phyloP scores from a whole-genome alignment of 2,797 vertebrate genomes.

The Rousettus madagascariensis region DNA sequence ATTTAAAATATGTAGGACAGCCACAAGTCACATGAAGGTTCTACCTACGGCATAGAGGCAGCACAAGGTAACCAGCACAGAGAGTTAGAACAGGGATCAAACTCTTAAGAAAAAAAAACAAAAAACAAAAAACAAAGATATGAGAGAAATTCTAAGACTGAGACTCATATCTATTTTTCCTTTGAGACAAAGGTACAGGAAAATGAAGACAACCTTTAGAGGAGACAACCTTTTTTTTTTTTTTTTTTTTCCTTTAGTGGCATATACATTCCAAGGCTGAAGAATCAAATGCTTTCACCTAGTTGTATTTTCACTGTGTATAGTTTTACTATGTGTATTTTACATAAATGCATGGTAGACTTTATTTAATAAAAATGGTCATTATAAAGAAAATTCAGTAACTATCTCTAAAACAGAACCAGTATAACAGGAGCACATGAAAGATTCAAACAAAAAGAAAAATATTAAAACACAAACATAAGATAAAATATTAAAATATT shows the following conservation, averaged over 20 bases:
- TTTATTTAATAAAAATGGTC: background rate
- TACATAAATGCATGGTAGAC: background rate
- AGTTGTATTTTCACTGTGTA: background rate
- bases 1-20: conserved; percentile 16
- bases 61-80: background rate
- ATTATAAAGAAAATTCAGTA: background rate
- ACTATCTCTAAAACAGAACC: background rate
- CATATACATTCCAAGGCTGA: background rate
- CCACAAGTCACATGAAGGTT: background rate
- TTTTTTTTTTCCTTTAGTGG: background rate
- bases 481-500: background rate
- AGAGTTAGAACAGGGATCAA: background rate
- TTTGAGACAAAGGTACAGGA: background rate
- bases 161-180: background rate
- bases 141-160: background rate
- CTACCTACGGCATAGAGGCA: background rate
- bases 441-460: background rate
- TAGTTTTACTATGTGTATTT: background rate
- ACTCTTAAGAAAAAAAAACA: background rate
- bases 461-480: background rate
- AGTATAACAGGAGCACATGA: background rate
- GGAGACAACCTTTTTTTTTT: background rate
- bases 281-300: background rate
- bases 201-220: background rate
- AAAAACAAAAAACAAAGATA: background rate